Percentiles rank a stretch among this genome's conserved stretches.
Evolutionary conservation across 1,140 invertebrate genomes (phyloP).

Genomic region (Grapholita molesta): DNA sequence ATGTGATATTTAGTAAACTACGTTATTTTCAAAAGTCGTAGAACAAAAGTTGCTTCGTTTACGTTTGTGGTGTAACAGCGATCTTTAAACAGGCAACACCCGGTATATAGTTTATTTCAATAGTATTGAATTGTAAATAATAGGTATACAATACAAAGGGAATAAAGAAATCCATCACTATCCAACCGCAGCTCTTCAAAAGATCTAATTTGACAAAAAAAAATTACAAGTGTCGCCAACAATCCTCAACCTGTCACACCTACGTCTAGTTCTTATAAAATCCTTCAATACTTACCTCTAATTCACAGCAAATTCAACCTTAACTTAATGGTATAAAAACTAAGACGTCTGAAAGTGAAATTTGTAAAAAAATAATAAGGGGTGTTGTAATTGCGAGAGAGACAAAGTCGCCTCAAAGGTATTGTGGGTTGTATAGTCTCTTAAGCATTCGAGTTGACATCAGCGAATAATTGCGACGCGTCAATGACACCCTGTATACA

Average conservation of each 20-base stretch:
- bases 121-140: background rate
- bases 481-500: constrained; percentile 36
- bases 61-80: no score
- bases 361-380: constrained; percentile 54
- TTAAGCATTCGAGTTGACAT: constrained; percentile 67
- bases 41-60: no score
- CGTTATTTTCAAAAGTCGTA: no score
- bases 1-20: no score
- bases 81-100: no score
- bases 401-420: constrained; percentile 70
- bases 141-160: background rate
- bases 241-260: constrained; percentile 22
- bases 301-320: background rate
- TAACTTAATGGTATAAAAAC: background rate
- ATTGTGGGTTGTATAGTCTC: constrained; percentile 67
- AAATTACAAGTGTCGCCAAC: constrained; percentile 11
- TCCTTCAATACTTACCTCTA: background rate
- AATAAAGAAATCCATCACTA: background rate
- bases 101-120: background rate
- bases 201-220: background rate
- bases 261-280: background rate
- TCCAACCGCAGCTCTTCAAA: constrained; percentile 5
- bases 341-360: constrained; percentile 12
- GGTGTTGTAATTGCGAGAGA: constrained; percentile 71
- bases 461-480: constrained; percentile 59